Evolutionary conservation across 2,797 vertebrate genomes (phyloP).

Genomic region (Eulemur mongoz): DNA sequence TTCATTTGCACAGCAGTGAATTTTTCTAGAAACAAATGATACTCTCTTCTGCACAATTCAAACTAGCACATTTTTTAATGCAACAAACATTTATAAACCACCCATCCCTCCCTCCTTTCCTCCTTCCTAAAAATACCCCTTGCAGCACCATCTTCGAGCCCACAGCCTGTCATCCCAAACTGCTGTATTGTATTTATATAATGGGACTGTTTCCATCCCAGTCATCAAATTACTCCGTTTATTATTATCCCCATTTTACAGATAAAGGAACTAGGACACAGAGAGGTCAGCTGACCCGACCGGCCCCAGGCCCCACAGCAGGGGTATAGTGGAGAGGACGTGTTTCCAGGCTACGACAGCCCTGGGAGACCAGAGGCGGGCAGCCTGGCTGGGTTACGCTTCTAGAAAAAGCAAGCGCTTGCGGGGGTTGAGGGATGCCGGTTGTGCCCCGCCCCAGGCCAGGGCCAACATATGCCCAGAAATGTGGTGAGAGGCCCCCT

Average conservation of each 20-base stretch:
- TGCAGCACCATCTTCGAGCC: conserved; percentile 65
- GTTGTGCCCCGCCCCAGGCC: not conserved
- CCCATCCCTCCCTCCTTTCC: conserved; percentile 55
- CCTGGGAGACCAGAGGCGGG: not conserved
- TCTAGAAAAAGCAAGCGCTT: not conserved
- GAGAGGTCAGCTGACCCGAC: conserved; percentile 62
- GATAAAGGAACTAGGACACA: conserved; percentile 78
- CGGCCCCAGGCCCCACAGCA: not conserved
- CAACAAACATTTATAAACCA: conserved; percentile 79
- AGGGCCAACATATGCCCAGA: not conserved
- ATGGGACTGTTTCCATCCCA: conserved; percentile 71
- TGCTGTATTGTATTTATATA: conserved; percentile 78
- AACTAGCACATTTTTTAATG: conserved; percentile 75
- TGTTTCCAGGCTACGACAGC: not conserved
- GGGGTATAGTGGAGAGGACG: not conserved
- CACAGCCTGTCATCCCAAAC: conserved; percentile 70
- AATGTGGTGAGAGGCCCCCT: not conserved
- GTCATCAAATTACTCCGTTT: conserved; percentile 74
- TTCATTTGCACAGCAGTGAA: conserved; percentile 81
- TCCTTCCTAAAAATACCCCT: conserved; percentile 80
- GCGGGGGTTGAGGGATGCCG: not conserved
- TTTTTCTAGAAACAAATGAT: conserved; percentile 82
- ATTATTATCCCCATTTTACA: conserved; percentile 81
- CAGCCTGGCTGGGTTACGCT: not conserved
- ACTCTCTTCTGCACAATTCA: conserved; percentile 80